A percentile compares a stretch with the other conserved stretches of the same genome.
Conservation (phyloP, 2,113 vertebrate species). For the Aviceda subcristata region DNA sequence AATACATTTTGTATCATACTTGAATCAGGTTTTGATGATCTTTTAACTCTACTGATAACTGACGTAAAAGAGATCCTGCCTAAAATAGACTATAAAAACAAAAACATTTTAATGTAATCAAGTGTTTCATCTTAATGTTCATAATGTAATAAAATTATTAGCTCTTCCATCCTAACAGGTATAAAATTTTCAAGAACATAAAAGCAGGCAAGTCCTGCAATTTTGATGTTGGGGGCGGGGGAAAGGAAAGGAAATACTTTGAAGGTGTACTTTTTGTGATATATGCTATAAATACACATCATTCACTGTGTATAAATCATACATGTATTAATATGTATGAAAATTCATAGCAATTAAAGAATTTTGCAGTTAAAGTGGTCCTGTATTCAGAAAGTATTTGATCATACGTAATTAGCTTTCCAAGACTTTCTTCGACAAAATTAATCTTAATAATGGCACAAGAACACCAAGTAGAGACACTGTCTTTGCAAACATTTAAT, state of each 20-base stretch:
- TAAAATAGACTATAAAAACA: neutral
- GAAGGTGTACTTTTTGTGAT: neutral
- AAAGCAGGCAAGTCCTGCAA: neutral
- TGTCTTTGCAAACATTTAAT: neutral
- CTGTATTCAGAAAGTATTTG: neutral
- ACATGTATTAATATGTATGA: neutral
- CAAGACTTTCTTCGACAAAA: neutral
- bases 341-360: neutral
- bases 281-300: neutral
- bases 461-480: neutral
- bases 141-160: neutral
- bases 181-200: neutral
- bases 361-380: neutral
- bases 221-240: neutral
- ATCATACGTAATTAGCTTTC: neutral
- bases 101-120: neutral
- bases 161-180: neutral
- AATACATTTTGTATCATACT: neutral
- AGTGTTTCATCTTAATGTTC: neutral
- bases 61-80: neutral
- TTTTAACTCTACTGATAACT: neutral
- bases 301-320: neutral
- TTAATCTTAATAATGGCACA: neutral
- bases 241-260: neutral
- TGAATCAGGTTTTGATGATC: neutral